A percentile compares a stretch with the other conserved stretches of the same genome.
These are phyloP conservation scores for Nerophis ophidion DNA, from an alignment of 2,113 vertebrate species.

Conservation along the genomic window DNA sequence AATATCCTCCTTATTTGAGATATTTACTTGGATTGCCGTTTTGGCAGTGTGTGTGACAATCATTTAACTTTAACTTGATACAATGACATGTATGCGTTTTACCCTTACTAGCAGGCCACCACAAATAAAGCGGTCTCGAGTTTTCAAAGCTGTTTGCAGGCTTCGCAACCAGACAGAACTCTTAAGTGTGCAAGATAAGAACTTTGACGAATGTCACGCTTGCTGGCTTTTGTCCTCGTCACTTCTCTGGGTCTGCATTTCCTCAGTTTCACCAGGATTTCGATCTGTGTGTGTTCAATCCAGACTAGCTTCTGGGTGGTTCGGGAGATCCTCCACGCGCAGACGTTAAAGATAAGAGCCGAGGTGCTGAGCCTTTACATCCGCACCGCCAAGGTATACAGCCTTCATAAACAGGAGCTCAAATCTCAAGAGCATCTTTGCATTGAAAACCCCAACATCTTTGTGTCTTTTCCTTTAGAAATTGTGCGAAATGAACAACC, in stretches of 20 bases:
- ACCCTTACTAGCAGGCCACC: slow-evolving; percentile 6
- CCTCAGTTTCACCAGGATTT: neutral
- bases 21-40: no score
- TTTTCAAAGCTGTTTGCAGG: slow-evolving; percentile 7
- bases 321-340: slow-evolving; percentile 95
- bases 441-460: neutral
- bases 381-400: slow-evolving; percentile 91
- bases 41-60: no score
- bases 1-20: no score
- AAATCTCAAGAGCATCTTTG: neutral
- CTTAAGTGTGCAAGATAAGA: slow-evolving; percentile 1
- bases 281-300: slow-evolving; percentile 25
- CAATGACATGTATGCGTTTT: no score
- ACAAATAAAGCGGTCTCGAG: slow-evolving; percentile 2
- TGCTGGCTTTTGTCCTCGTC: slow-evolving; percentile 2
- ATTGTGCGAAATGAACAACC: slow-evolving; percentile 94
- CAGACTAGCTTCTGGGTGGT: slow-evolving; percentile 99
- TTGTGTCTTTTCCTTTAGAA: slow-evolving; percentile 70
- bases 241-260: slow-evolving; percentile 7
- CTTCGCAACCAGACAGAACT: slow-evolving; percentile 20
- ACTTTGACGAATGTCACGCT: slow-evolving; percentile 6
- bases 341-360: slow-evolving; percentile 96
- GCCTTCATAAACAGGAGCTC: neutral
- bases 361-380: slow-evolving; percentile 98
- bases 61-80: no score